A percentile compares a stretch with the other conserved stretches of the same genome.
Evolutionary conservation across 1,140 invertebrate genomes (phyloP).

Genomic region (Zophobas morio): DNA sequence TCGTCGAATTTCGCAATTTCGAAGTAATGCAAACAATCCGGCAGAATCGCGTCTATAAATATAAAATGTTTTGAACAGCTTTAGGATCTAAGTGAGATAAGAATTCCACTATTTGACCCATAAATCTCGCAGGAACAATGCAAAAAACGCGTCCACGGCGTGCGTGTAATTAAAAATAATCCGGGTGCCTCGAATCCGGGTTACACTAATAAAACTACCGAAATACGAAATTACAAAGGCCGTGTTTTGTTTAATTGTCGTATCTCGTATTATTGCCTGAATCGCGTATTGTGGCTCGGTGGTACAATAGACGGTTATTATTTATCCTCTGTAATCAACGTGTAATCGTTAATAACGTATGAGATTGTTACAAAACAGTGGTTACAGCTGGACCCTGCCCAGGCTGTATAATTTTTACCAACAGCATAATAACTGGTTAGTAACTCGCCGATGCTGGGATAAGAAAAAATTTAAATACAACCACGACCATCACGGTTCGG

Average conservation of each 20-base stretch:
- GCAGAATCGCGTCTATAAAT: slow-evolving; percentile 1
- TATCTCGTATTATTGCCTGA: slow-evolving; percentile 7
- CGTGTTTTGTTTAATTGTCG: slow-evolving; percentile 9
- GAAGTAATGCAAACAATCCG: slow-evolving; percentile 16
- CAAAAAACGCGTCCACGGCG: not conserved
- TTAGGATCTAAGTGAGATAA: not conserved
- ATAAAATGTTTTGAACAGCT: slow-evolving; percentile 5
- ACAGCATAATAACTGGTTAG: slow-evolving; percentile 41
- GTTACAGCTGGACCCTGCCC: slow-evolving; percentile 36
- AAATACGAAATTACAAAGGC: slow-evolving; percentile 15
- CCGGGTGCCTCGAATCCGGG: not conserved
- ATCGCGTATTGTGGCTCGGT: slow-evolving; percentile 1
- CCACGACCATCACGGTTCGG: slow-evolving; percentile 23
- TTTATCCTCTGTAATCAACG: slow-evolving; percentile 38
- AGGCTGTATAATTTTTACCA: slow-evolving; percentile 40
- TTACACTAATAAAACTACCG: slow-evolving; percentile 5
- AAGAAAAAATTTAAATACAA: slow-evolving; percentile 43
- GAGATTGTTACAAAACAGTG: slow-evolving; percentile 42
- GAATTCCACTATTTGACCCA: not conserved
- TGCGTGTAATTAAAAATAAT: not conserved
- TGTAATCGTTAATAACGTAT: slow-evolving; percentile 43
- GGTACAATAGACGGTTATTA: slow-evolving; percentile 33
- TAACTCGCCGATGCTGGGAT: slow-evolving; percentile 31
- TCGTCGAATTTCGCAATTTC: slow-evolving; percentile 14
- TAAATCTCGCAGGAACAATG: not conserved